Evolutionary conservation across 1,140 invertebrate genomes (phyloP).

Genomic region (Caenorhabditis inopinata): DNA sequence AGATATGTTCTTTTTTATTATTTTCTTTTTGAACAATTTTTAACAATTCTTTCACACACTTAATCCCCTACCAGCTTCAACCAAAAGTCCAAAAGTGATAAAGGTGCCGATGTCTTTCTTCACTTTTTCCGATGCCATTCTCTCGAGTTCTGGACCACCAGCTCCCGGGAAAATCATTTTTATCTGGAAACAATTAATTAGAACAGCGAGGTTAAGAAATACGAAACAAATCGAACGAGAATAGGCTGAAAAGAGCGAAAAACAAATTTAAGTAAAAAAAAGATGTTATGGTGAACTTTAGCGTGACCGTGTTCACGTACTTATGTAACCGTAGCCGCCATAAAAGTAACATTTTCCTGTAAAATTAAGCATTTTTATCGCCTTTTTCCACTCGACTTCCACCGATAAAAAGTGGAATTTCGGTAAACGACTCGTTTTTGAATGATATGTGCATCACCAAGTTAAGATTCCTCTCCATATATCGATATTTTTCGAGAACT

Average conservation of each 20-base stretch:
- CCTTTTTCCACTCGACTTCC: no score
- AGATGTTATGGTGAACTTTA: not conserved
- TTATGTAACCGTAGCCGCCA: not conserved
- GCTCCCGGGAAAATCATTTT: slow-evolving; percentile 30
- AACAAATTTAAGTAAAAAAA: not conserved
- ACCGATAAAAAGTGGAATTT: no score
- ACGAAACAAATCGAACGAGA: not conserved
- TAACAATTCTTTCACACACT: not conserved
- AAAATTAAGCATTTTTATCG: no score
- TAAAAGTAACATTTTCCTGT: no score
- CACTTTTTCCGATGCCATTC: slow-evolving; percentile 27
- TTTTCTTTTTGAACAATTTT: not conserved
- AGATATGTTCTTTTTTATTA: not conserved
- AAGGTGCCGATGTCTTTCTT: slow-evolving; percentile 23
- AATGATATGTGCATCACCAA: no score
- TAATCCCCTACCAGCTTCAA: not conserved
- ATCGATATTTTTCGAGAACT: not conserved
- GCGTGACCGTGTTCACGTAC: slow-evolving; percentile 7
- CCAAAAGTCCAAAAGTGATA: slow-evolving; percentile 5
- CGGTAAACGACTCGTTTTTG: no score
- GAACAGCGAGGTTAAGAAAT: not conserved
- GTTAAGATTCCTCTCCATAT: no score
- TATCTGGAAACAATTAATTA: not conserved
- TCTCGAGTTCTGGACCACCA: slow-evolving; percentile 30
- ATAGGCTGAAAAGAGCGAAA: not conserved